These are phyloP conservation scores for Zhuqinia jingwanae DNA, from an alignment of 2,888 invertebrate genomes.

Conservation along the genomic window DNA sequence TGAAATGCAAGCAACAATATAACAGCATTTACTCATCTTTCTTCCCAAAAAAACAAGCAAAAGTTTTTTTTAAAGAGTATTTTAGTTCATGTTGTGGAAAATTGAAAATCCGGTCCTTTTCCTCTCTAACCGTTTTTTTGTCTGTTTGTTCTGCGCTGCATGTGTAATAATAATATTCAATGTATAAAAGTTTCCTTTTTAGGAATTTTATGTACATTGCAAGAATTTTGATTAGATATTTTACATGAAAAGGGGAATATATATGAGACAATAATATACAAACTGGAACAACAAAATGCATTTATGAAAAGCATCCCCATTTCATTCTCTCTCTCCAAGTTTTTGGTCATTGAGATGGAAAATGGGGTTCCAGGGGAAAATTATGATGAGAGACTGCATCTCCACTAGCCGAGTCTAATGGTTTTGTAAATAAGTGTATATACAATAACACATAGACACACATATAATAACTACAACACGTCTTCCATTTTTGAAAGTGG, in stretches of 20 bases:
- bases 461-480: no score
- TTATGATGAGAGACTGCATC: no score
- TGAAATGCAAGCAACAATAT: background rate
- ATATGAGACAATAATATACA: background rate
- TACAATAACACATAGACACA: no score
- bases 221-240: background rate
- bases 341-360: background rate
- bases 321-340: background rate
- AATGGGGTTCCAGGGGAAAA: background rate
- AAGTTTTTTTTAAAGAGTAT: no score
- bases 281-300: background rate
- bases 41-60: no score
- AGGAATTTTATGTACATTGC: background rate
- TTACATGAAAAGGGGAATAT: background rate
- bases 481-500: no score
- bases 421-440: no score
- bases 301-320: background rate
- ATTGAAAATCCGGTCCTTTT: background rate
- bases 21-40: no score
- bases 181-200: no score
- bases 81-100: background rate
- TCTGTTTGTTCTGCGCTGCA: background rate
- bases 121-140: background rate
- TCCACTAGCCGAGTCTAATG: no score
- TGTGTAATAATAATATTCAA: background rate